phyloP scores from a whole-genome alignment of 1,140 invertebrate genomes.

The Araneus ventricosus region DNA sequence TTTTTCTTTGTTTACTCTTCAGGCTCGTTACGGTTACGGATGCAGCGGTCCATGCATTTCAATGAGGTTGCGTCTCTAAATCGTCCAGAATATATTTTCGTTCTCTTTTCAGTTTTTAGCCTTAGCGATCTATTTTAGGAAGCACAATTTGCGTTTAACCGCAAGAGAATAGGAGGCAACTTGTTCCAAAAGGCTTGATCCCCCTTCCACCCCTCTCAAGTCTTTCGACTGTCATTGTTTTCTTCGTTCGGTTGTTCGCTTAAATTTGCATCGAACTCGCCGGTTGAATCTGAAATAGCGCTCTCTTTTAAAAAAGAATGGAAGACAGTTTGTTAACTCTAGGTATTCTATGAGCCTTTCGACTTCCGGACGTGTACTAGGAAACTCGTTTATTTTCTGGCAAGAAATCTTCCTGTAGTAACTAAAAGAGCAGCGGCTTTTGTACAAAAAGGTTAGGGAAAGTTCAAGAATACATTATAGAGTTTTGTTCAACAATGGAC shows the following conservation, averaged over 20 bases:
- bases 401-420: not conserved
- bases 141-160: slow-evolving; percentile 65
- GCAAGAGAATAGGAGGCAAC: slow-evolving; percentile 34
- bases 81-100: slow-evolving; percentile 22
- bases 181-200: not conserved
- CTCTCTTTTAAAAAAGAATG: not conserved
- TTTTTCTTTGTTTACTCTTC: not conserved
- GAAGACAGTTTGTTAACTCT: slow-evolving; percentile 37
- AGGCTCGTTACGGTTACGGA: not conserved
- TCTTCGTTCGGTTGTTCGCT: not conserved
- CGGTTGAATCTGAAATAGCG: slow-evolving; percentile 34
- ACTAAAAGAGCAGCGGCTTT: not conserved
- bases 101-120: slow-evolving; percentile 19
- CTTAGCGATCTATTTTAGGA: slow-evolving; percentile 49
- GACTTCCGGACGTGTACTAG: not conserved
- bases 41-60: slow-evolving; percentile 1
- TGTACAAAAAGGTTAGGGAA: not conserved
- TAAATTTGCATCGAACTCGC: slow-evolving; percentile 30
- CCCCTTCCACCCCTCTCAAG: not conserved
- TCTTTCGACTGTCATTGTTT: not conserved
- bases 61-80: slow-evolving; percentile 48
- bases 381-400: not conserved
- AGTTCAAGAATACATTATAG: slow-evolving; percentile 19
- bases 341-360: not conserved
- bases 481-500: not conserved